phyloP scores from a whole-genome alignment of 1,140 invertebrate species.

The Prorops nasuta region DNA sequence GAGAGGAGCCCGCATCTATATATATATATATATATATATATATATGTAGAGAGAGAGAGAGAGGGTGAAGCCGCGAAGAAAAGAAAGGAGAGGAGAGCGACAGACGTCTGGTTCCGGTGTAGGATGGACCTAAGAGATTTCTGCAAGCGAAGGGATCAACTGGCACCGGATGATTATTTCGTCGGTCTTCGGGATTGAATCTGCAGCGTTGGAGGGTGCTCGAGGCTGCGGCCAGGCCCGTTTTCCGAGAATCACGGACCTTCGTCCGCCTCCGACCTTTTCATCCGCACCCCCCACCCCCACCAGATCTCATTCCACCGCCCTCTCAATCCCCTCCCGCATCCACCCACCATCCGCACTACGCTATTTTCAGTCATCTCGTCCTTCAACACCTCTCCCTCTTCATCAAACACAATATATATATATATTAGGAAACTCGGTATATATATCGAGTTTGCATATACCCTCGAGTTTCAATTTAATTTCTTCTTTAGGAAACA shows the following conservation, averaged over 20 bases:
- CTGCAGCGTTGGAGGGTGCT: constrained; percentile 49
- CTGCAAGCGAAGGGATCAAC: constrained; percentile 48
- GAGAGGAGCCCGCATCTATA: too few species aligned
- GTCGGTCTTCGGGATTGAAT: constrained; percentile 50
- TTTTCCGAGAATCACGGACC: constrained; percentile 36
- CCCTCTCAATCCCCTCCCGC: background rate
- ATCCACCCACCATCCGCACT: too few species aligned
- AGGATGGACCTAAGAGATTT: constrained; percentile 30
- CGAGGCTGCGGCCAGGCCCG: constrained; percentile 39
- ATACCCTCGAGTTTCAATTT: too few species aligned
- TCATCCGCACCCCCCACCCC: constrained; percentile 28
- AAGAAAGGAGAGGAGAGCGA: constrained; percentile 20
- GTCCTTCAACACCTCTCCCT: too few species aligned
- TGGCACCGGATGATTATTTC: constrained; percentile 50
- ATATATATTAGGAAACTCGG: too few species aligned
- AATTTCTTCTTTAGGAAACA: too few species aligned
- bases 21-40: too few species aligned
- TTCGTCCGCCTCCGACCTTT: constrained; percentile 41
- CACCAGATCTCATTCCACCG: background rate
- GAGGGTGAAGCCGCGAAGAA: too few species aligned
- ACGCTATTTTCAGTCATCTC: too few species aligned
- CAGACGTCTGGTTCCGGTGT: constrained; percentile 27
- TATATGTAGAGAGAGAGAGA: too few species aligned
- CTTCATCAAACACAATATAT: too few species aligned
- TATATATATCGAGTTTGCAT: too few species aligned